Evolutionary conservation across 2,113 vertebrate genomes (phyloP).

Genomic region (Larimichthys crocea): DNA sequence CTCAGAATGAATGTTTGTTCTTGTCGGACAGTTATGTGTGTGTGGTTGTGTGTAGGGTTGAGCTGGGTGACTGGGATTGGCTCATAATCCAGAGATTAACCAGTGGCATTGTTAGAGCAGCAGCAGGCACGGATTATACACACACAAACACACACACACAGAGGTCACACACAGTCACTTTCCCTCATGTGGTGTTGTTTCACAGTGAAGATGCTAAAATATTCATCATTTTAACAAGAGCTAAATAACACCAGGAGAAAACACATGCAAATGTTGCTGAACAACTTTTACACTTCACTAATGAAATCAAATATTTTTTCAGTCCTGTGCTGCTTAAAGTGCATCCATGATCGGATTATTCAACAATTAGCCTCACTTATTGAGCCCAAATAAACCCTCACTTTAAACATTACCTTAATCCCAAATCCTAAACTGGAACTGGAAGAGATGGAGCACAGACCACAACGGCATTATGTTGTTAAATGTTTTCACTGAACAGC

Average conservation of each 20-base stretch:
- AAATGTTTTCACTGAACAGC: neutral
- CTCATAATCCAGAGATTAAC: slow-evolving; percentile 70
- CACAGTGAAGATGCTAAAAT: slow-evolving; percentile 51
- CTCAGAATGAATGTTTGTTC: slow-evolving; percentile 39
- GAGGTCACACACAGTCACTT: slow-evolving; percentile 31
- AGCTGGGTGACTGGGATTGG: slow-evolving; percentile 42
- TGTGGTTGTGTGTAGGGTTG: slow-evolving; percentile 15
- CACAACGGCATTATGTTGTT: too few species aligned
- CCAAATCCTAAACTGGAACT: neutral
- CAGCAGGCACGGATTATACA: slow-evolving; percentile 53
- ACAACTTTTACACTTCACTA: neutral
- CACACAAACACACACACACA: slow-evolving; percentile 38
- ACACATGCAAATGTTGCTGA: neutral
- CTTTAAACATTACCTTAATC: neutral
- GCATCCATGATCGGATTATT: neutral
- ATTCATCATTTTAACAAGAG: slow-evolving; percentile 27
- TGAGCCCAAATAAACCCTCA: neutral
- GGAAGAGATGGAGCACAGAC: neutral
- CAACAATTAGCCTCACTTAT: neutral
- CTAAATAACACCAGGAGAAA: neutral
- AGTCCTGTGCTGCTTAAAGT: neutral
- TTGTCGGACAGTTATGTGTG: slow-evolving; percentile 8
- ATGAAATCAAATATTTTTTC: neutral
- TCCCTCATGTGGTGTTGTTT: slow-evolving; percentile 42
- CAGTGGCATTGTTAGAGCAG: slow-evolving; percentile 58